Evolutionary conservation across 2,888 invertebrate species (phyloP).

Genomic region (Hydropsyche betteni): DNA sequence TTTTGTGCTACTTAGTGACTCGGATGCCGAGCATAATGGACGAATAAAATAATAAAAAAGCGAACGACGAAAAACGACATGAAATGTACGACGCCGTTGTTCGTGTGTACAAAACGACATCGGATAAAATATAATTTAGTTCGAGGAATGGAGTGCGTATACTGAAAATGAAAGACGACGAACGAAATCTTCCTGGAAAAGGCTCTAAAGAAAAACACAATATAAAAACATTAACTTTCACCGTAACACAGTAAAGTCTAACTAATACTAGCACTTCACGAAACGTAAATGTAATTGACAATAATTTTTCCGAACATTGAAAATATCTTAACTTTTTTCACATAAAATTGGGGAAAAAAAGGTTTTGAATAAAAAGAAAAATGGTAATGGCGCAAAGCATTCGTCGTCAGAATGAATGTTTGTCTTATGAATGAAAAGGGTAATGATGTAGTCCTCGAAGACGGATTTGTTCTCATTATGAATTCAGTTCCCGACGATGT

Average conservation of each 20-base stretch:
- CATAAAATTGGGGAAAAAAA: too few relatives aligned
- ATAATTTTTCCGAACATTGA: too few relatives aligned
- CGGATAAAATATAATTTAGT: not conserved
- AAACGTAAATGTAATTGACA: too few relatives aligned
- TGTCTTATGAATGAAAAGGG: slow-evolving; percentile 12
- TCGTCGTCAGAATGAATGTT: too few relatives aligned
- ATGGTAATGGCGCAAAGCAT: too few relatives aligned
- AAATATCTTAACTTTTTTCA: too few relatives aligned
- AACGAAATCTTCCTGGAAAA: not conserved
- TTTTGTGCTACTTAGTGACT: slow-evolving; percentile 3
- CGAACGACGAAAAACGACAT: slow-evolving; percentile 2
- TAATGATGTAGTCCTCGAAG: slow-evolving; percentile 4
- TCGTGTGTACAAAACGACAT: not conserved
- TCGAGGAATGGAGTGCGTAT: not conserved
- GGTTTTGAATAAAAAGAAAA: too few relatives aligned
- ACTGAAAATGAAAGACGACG: not conserved
- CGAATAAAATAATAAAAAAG: not conserved
- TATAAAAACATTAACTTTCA: too few relatives aligned
- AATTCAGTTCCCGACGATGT: not conserved
- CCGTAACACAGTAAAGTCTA: too few relatives aligned
- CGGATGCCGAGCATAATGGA: not conserved
- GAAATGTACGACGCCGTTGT: not conserved
- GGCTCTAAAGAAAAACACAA: not conserved
- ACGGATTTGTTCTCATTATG: slow-evolving; percentile 15
- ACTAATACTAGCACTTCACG: too few relatives aligned